Evolutionary conservation across 2,888 invertebrate species (phyloP).

Genomic region (Pterobdella sp.): DNA sequence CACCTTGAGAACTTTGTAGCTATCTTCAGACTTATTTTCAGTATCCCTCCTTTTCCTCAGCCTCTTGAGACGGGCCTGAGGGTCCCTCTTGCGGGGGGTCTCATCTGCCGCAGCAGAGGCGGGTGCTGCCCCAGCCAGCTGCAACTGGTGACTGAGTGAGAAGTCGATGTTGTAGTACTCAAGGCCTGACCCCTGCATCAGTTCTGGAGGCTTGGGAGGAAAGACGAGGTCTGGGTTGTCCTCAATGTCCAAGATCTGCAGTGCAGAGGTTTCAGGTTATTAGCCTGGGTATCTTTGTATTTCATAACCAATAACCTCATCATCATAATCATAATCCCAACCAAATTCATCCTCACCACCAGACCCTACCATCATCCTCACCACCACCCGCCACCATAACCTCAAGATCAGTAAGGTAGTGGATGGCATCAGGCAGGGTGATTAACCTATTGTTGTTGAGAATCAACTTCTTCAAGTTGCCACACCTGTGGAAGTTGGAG

Average conservation of each 20-base stretch:
- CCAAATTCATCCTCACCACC: neutral
- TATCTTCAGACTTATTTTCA: slow-evolving; percentile 53
- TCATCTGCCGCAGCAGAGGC: slow-evolving; percentile 25
- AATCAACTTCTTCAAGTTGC: slow-evolving; percentile 77
- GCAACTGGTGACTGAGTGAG: slow-evolving; percentile 85
- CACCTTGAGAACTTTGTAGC: slow-evolving; percentile 49
- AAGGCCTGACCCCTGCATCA: slow-evolving; percentile 62
- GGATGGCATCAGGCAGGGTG: slow-evolving; percentile 92
- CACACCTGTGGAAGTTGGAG: slow-evolving; percentile 62
- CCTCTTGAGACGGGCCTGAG: slow-evolving; percentile 74
- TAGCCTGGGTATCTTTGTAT: neutral
- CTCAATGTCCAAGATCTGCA: slow-evolving; percentile 69
- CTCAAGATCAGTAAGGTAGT: slow-evolving; percentile 61
- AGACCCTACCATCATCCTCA: neutral
- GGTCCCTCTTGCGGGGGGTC: slow-evolving; percentile 62
- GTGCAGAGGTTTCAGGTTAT: neutral
- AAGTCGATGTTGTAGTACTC: slow-evolving; percentile 96
- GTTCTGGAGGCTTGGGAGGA: slow-evolving; percentile 85
- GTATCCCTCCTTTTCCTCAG: slow-evolving; percentile 57
- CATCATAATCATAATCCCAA: neutral
- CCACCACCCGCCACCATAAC: slow-evolving; percentile 36
- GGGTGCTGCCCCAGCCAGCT: slow-evolving; percentile 75
- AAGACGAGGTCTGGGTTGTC: slow-evolving; percentile 88
- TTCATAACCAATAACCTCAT: neutral
- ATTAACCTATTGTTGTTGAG: slow-evolving; percentile 85